A percentile compares a stretch with the other conserved stretches of the same genome.
phyloP scores from a whole-genome alignment of 1,140 invertebrate species.

The Drosophila lacteicornis region DNA sequence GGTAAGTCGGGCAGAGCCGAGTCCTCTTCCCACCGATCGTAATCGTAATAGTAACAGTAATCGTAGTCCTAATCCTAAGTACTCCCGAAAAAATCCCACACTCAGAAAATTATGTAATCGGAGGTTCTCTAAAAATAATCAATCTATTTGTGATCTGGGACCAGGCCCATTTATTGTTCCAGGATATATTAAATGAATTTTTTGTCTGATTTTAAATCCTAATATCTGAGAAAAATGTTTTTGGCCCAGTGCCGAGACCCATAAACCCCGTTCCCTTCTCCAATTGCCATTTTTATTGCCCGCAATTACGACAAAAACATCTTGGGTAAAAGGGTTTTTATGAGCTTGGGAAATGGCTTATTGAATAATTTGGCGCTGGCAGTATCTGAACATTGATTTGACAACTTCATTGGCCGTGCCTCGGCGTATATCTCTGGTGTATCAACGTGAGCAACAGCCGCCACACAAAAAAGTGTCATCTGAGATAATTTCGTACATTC shows the following conservation, averaged over 20 bases:
- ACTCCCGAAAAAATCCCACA: neutral
- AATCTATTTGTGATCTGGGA: too few relatives aligned
- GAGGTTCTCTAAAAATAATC: too few relatives aligned
- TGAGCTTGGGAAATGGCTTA: conserved; percentile 59
- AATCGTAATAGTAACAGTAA: conserved; percentile 1
- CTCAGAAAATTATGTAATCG: neutral
- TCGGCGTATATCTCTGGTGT: conserved; percentile 33
- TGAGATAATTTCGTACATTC: conserved; percentile 71
- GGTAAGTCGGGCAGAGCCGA: conserved; percentile 62
- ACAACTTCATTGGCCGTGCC: conserved; percentile 62
- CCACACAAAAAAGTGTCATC: conserved; percentile 67
- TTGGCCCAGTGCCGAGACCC: neutral
- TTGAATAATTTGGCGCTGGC: conserved; percentile 37
- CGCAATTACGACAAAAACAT: conserved; percentile 44
- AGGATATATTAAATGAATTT: too few relatives aligned
- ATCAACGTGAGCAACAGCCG: conserved; percentile 23
- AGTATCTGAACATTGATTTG: conserved; percentile 51
- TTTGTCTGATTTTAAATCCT: too few relatives aligned
- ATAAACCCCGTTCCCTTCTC: conserved; percentile 5
- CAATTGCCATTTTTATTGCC: conserved; percentile 30
- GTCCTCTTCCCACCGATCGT: conserved; percentile 24
- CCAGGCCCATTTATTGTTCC: too few relatives aligned
- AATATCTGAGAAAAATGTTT: too few relatives aligned
- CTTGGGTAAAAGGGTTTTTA: conserved; percentile 41
- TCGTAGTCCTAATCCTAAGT: conserved; percentile 8